phyloP scores from a whole-genome alignment of 2,888 invertebrate genomes.

The Hydrotaea diabolus region DNA sequence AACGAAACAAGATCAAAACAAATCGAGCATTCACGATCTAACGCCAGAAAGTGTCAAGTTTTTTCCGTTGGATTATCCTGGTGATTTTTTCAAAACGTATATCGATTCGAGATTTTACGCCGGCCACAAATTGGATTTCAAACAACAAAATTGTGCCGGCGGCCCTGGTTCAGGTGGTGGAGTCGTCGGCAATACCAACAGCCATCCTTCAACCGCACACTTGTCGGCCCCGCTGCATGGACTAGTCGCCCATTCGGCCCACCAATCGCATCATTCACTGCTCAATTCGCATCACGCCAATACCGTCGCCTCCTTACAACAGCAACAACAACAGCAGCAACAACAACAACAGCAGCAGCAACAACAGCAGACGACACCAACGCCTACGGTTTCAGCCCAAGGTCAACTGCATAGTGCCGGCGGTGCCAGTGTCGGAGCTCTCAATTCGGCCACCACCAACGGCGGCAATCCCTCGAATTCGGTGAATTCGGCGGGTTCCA shows the following conservation, averaged over 20 bases:
- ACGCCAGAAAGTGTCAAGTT: constrained; percentile 42
- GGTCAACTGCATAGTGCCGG: constrained; percentile 67
- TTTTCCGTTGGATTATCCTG: constrained; percentile 77
- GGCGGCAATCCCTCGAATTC: constrained; percentile 67
- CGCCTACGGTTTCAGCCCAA: constrained; percentile 48
- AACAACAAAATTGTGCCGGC: constrained; percentile 88
- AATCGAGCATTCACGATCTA: constrained; percentile 7
- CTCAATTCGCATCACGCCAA: constrained; percentile 62
- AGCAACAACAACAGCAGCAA: constrained; percentile 61
- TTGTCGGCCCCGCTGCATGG: constrained; percentile 58
- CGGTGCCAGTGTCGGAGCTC: constrained; percentile 64
- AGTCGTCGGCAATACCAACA: constrained; percentile 74
- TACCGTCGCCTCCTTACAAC: constrained; percentile 70
- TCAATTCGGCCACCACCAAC: constrained; percentile 41
- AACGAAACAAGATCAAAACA: background rate
- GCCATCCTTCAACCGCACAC: constrained; percentile 68
- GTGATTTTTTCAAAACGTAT: constrained; percentile 80
- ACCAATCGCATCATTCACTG: constrained; percentile 65
- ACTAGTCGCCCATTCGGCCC: constrained; percentile 50
- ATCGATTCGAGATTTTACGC: constrained; percentile 81
- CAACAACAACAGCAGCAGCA: constrained; percentile 65
- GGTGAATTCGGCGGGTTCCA: constrained; percentile 71
- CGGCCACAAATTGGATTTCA: constrained; percentile 92
- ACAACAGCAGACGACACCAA: constrained; percentile 54
- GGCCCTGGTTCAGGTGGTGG: constrained; percentile 83